Evolutionary conservation across 2,888 invertebrate genomes (phyloP).

Genomic region (Chromoteleia sp.): DNA sequence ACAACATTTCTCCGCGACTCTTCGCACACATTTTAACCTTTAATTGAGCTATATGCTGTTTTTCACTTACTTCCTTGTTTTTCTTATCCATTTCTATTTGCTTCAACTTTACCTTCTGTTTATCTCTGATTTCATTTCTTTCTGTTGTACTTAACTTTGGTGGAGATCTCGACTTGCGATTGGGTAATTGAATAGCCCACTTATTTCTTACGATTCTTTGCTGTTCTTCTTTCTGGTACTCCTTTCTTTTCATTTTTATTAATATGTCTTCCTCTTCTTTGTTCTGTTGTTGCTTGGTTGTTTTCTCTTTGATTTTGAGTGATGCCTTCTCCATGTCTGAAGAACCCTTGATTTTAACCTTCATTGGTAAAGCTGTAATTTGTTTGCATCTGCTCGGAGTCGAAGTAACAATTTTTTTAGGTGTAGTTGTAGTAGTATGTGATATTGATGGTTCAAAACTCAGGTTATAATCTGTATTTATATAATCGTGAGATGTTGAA

Average conservation of each 20-base stretch:
- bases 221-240: background rate
- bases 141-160: background rate
- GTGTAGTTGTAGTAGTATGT: no score
- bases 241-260: background rate
- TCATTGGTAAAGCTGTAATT: constrained; percentile 10
- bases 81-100: background rate
- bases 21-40: constrained; percentile 41
- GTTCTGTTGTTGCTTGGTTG: background rate
- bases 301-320: background rate
- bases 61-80: background rate
- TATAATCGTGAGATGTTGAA: no score
- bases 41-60: constrained; percentile 1
- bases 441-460: no score
- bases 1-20: constrained; percentile 44
- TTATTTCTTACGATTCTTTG: constrained; percentile 1
- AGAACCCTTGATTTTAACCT: background rate
- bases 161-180: background rate
- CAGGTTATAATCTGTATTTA: no score
- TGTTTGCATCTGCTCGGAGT: constrained; percentile 7
- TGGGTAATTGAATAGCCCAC: constrained; percentile 1
- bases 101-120: constrained; percentile 1
- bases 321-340: background rate
- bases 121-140: background rate
- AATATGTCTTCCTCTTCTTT: background rate
- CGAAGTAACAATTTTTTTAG: no score